Evolutionary conservation across 2,113 vertebrate species (phyloP), one percentile per base, ranked within the genome.

Genomic region (Syngnathus typhle): DNA sequence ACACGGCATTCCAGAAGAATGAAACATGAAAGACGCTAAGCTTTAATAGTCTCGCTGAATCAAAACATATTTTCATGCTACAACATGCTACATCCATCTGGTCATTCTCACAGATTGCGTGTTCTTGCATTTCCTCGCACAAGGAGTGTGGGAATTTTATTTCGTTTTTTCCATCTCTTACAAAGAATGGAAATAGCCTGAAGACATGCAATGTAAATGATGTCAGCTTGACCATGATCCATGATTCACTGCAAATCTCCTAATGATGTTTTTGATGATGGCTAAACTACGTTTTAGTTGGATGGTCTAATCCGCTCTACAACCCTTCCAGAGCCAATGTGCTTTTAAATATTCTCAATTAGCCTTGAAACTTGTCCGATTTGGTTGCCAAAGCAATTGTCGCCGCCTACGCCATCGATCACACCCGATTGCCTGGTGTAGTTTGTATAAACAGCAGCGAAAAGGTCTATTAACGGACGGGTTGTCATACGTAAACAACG

Each of bases 401-500:
- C 12, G 23, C 52, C 10, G 23, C 52, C 21, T 5, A 27, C 52
- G 7, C 12, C 27, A 12, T 56, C 5, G 13, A 56, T 56, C 27
- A 32, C 32, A 16, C 23, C 32, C 54, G 32, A 56, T 12, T 15
- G 23, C 54, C 23, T 56, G 7, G 2, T 58, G 13, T 64, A 41
- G 38, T 10, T 60, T 18, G 36, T 32, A 41, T 37, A 37, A 55
- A 2, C 55, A 36, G 54, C 19, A 39, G 60, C 59, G 47, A 51
- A 41, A 41, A 65, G 18, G 49, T 18, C 1, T 36, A 60, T 60
- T 36, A 61, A 47, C 11, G 51, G 60, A 69, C 56, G 67, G 63
- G 32, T 2, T 66, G 60, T 38, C 6, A 41, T 23, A 63, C 62
- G 21, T 39, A 67, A 69, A 23, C 39, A 23, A 74, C 3, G 2